Percentiles rank a stretch among this genome's conserved stretches.
These are phyloP conservation scores for Xylophagus ater DNA, from an alignment of 2,888 invertebrate species.

Conservation along the genomic window DNA sequence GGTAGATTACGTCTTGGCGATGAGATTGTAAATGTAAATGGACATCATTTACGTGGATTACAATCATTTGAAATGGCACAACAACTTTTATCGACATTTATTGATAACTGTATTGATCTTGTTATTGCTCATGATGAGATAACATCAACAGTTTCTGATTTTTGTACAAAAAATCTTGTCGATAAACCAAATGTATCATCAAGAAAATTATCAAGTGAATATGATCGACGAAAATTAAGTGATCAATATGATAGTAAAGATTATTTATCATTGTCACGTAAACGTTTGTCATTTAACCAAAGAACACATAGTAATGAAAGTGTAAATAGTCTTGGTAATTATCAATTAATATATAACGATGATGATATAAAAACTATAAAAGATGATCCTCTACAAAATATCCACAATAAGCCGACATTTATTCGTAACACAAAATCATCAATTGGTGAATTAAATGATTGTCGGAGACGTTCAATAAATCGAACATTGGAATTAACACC, in stretches of 20 bases:
- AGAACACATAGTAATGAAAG: conserved; percentile 34
- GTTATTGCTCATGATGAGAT: conserved; percentile 55
- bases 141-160: conserved; percentile 28
- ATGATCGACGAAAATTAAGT: neutral
- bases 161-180: conserved; percentile 36
- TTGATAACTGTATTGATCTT: conserved; percentile 43
- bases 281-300: conserved; percentile 32
- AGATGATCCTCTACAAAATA: neutral
- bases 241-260: neutral
- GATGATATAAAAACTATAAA: neutral
- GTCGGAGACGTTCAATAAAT: conserved; percentile 16
- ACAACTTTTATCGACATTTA: conserved; percentile 39
- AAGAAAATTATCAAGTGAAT: neutral
- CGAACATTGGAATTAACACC: conserved; percentile 31
- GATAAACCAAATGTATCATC: conserved; percentile 19
- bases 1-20: conserved; percentile 74
- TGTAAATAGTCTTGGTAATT: conserved; percentile 27
- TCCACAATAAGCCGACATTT: neutral
- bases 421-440: neutral
- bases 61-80: conserved; percentile 55
- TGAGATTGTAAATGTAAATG: conserved; percentile 83
- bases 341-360: conserved; percentile 26
- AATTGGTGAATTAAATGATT: neutral
- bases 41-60: conserved; percentile 63
- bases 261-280: conserved; percentile 18